These are phyloP conservation scores for Drosophila cardini DNA, from an alignment of 1,140 invertebrate genomes.

Conservation along the genomic window DNA sequence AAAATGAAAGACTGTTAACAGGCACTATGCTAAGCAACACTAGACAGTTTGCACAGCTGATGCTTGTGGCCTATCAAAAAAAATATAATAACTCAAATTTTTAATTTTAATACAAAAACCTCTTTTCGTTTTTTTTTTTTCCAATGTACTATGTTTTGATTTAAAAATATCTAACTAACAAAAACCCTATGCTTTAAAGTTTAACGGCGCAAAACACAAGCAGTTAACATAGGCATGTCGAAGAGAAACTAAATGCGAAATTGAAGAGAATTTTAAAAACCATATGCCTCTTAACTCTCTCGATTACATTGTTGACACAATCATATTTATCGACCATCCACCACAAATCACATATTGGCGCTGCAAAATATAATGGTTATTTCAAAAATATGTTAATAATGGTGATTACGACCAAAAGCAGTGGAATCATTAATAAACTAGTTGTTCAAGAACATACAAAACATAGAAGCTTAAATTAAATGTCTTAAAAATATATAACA, in stretches of 20 bases:
- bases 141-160: too few species aligned
- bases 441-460: too few species aligned
- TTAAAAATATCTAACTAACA: too few species aligned
- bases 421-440: too few species aligned
- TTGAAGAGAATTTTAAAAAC: background rate
- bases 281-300: background rate
- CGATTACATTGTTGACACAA: too few species aligned
- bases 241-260: conserved; percentile 3
- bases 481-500: too few species aligned
- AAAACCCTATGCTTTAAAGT: background rate
- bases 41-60: too few species aligned
- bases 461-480: too few species aligned
- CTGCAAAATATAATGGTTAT: background rate
- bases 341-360: background rate
- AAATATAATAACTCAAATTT: too few species aligned
- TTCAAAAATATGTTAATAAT: background rate
- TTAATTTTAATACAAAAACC: too few species aligned
- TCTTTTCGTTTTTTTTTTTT: too few species aligned
- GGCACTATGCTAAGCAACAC: background rate
- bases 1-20: background rate
- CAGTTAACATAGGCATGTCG: background rate
- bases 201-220: background rate
- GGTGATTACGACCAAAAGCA: background rate
- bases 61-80: too few species aligned
- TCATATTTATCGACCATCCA: background rate